phyloP scores from a whole-genome alignment of 2,113 vertebrate species.

The Scomber colias region DNA sequence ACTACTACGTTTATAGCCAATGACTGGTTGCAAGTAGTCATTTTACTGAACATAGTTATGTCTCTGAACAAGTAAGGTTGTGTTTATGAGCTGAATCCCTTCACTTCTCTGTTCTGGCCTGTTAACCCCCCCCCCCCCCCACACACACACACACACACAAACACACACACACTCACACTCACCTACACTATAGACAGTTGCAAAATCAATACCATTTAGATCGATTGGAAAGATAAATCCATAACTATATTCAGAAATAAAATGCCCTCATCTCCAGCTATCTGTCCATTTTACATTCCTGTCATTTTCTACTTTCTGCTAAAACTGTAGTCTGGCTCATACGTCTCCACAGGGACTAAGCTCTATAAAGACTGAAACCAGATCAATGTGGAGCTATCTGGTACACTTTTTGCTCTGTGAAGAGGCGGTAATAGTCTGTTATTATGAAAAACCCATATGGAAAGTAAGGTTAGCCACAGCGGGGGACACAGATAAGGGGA shows the following conservation, averaged over 20 bases:
- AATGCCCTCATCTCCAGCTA: slow-evolving; percentile 50
- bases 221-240: slow-evolving; percentile 45
- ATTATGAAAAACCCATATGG: slow-evolving; percentile 71
- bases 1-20: background rate
- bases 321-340: slow-evolving; percentile 27
- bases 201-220: slow-evolving; percentile 56
- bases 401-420: slow-evolving; percentile 40
- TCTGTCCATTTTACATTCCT: slow-evolving; percentile 37
- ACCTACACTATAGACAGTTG: slow-evolving; percentile 25
- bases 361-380: slow-evolving; percentile 54
- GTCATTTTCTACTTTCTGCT: slow-evolving; percentile 41
- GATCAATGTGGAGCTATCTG: slow-evolving; percentile 70
- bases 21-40: background rate
- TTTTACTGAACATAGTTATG: no score
- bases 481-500: slow-evolving; percentile 38
- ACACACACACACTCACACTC: background rate
- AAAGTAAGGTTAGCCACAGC: slow-evolving; percentile 56
- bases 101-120: background rate
- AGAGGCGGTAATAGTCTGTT: slow-evolving; percentile 56
- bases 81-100: background rate
- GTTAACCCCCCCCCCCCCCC: background rate
- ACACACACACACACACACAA: background rate
- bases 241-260: slow-evolving; percentile 43
- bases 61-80: background rate
- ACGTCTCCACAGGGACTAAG: slow-evolving; percentile 41